These are phyloP conservation scores for Cerceris rybyensis DNA, from an alignment of 2,888 invertebrate genomes.

Conservation along the genomic window DNA sequence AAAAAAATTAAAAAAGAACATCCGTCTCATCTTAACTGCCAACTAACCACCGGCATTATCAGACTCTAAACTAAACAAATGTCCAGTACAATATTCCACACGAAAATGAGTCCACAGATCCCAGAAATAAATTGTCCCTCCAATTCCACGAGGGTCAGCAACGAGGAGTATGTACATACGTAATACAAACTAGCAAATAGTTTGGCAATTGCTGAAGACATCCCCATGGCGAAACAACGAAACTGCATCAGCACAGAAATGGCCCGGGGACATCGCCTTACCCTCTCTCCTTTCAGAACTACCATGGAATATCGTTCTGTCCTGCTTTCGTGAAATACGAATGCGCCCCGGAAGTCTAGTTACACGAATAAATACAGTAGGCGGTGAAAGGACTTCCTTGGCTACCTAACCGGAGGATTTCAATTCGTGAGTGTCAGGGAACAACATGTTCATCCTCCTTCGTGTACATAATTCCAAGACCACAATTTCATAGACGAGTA, in stretches of 20 bases:
- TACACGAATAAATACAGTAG: slow-evolving; percentile 32
- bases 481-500: slow-evolving; percentile 24
- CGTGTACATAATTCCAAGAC: slow-evolving; percentile 13
- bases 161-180: neutral
- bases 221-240: neutral
- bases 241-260: too few relatives aligned
- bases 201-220: slow-evolving; percentile 23
- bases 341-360: slow-evolving; percentile 36
- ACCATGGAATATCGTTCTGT: too few relatives aligned
- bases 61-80: too few relatives aligned
- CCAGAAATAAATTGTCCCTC: neutral
- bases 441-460: neutral
- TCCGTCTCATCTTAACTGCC: too few relatives aligned
- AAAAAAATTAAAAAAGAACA: too few relatives aligned
- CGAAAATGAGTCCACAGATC: neutral
- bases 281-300: too few relatives aligned
- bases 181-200: neutral
- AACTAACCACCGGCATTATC: too few relatives aligned
- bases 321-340: slow-evolving; percentile 16
- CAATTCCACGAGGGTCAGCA: neutral
- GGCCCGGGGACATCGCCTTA: too few relatives aligned
- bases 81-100: too few relatives aligned
- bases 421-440: neutral
- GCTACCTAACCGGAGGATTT: neutral
- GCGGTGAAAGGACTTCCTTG: slow-evolving; percentile 14